A percentile compares a stretch with the other conserved stretches of the same genome.
These are phyloP conservation scores for Drosophila putrida DNA, from an alignment of 2,888 invertebrate genomes.

Conservation along the genomic window DNA sequence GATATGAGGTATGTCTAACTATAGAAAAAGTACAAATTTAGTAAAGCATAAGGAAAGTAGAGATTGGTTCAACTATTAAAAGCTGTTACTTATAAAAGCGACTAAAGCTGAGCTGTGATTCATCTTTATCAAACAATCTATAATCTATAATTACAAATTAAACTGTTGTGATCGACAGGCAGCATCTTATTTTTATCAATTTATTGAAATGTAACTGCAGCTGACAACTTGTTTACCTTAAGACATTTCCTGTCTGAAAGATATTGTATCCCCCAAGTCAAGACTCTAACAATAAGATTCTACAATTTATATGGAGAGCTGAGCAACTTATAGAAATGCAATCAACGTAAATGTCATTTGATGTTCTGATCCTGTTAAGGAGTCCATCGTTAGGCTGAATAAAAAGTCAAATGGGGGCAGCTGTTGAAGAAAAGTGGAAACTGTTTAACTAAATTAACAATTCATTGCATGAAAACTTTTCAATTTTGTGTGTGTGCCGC, in stretches of 20 bases:
- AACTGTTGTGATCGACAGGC: neutral
- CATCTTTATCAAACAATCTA: neutral
- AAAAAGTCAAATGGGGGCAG: slow-evolving; percentile 24
- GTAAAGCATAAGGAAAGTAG: too few species aligned
- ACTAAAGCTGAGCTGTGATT: too few species aligned
- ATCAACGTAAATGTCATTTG: slow-evolving; percentile 65
- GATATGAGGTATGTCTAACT: neutral
- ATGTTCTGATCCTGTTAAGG: slow-evolving; percentile 54
- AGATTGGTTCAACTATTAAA: too few species aligned
- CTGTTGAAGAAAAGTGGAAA: slow-evolving; percentile 26
- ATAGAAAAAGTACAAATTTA: neutral
- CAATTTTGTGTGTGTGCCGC: slow-evolving; percentile 29
- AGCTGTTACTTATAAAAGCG: too few species aligned
- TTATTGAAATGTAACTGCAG: slow-evolving; percentile 4
- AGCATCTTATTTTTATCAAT: neutral
- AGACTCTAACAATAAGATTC: slow-evolving; percentile 11
- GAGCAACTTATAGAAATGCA: slow-evolving; percentile 52
- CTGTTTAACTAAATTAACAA: slow-evolving; percentile 78
- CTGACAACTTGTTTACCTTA: neutral
- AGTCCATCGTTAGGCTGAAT: slow-evolving; percentile 47
- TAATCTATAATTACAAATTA: neutral
- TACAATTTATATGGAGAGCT: slow-evolving; percentile 9
- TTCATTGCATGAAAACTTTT: slow-evolving; percentile 72
- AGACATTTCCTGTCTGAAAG: neutral
- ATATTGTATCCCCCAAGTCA: neutral